Conservation (phyloP, 2,797 vertebrate species). For the Falco rusticolus region DNA sequence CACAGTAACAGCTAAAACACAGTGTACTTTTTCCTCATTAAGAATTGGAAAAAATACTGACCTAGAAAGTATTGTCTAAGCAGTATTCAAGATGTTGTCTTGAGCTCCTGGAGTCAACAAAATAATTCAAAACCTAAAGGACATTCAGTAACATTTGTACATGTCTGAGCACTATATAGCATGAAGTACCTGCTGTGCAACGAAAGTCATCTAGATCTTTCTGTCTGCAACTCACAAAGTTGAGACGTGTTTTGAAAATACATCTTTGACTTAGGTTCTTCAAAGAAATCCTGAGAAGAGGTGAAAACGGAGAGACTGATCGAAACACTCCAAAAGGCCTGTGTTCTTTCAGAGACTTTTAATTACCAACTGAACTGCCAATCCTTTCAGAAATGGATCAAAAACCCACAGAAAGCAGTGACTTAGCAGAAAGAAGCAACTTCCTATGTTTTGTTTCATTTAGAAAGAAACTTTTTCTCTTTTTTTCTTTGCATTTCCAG, state of each 20-base stretch:
- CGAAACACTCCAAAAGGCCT: conserved; percentile 45
- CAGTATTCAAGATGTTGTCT: neutral
- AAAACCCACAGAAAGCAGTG: conserved; percentile 52
- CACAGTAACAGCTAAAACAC: neutral
- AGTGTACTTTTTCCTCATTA: neutral
- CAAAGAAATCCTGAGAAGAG: conserved; percentile 50
- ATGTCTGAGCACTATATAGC: neutral
- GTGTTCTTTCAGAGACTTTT: conserved; percentile 41
- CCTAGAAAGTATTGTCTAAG: neutral
- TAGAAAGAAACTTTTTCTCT: neutral
- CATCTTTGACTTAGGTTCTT: conserved; percentile 52
- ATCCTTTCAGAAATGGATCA: conserved; percentile 62
- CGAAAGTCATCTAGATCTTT: neutral
- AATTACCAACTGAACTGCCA: conserved; percentile 61
- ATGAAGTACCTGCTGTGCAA: neutral
- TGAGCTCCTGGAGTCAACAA: neutral
- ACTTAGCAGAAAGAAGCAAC: conserved; percentile 55
- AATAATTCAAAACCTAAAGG: neutral
- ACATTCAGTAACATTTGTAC: neutral
- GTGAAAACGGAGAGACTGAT: conserved; percentile 35
- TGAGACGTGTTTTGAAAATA: conserved; percentile 44
- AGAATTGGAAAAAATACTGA: neutral
- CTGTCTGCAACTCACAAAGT: conserved; percentile 1
- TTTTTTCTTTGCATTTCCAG: conserved; percentile 20
- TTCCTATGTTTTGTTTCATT: conserved; percentile 31